Conservation (phyloP, 2,113 vertebrate genomes). For the Phalacrocorax pelagicus region DNA sequence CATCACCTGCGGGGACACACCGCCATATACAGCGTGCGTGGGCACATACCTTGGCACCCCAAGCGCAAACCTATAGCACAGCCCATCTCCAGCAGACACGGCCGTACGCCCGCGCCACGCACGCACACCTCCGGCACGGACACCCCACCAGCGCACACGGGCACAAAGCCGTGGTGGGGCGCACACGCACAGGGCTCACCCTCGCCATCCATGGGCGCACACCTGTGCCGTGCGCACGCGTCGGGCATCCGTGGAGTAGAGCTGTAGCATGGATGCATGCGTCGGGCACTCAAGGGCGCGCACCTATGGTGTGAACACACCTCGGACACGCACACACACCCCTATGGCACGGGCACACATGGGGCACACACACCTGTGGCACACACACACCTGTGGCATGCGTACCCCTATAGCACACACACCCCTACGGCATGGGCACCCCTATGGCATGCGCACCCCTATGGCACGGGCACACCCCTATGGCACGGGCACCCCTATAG, state of each 20-base stretch:
- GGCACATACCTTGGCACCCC: neutral
- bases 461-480: neutral
- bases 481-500: no score
- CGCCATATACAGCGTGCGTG: fast-evolving
- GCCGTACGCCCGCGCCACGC: neutral
- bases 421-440: neutral
- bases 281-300: fast-evolving
- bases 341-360: no score
- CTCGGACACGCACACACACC: fast-evolving
- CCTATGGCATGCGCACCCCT: neutral
- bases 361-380: neutral
- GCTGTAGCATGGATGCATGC: fast-evolving
- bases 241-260: neutral
- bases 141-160: neutral
- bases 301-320: no score
- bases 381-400: fast-evolving
- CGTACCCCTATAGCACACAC: no score
- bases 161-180: neutral
- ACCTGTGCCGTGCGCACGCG: neutral
- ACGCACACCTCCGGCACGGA: neutral
- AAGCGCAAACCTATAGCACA: fast-evolving
- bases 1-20: neutral
- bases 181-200: neutral
- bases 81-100: neutral
- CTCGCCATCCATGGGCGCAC: fast-evolving